These are phyloP conservation scores for Stenolophus ochropezus DNA, from an alignment of 2,888 invertebrate species.

Conservation along the genomic window DNA sequence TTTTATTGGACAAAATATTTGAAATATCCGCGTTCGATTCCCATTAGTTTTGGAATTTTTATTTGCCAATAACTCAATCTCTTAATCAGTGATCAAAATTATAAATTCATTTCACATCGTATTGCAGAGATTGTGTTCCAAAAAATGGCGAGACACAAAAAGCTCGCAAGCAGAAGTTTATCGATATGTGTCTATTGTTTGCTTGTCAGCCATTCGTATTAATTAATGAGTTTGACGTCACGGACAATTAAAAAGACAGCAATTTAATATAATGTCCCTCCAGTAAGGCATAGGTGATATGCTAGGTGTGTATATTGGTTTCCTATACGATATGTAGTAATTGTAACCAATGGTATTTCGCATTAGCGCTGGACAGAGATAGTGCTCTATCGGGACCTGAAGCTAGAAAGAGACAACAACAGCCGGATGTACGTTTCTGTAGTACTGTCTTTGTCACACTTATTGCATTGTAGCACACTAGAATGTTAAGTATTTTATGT, in stretches of 20 bases:
- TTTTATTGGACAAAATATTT: not conserved
- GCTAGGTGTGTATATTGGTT: slow-evolving; percentile 33
- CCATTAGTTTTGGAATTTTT: not conserved
- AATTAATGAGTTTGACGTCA: slow-evolving; percentile 56
- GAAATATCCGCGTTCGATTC: not conserved
- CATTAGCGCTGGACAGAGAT: slow-evolving; percentile 12
- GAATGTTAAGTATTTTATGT: slow-evolving; percentile 50
- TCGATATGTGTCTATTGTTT: slow-evolving; percentile 19
- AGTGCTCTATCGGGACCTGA: not conserved
- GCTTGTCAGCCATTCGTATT: slow-evolving; percentile 53
- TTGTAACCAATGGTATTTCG: slow-evolving; percentile 49
- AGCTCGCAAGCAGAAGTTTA: not conserved
- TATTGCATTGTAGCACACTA: not conserved
- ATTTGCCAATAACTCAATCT: not conserved
- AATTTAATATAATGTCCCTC: slow-evolving; percentile 52
- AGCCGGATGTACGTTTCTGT: slow-evolving; percentile 45
- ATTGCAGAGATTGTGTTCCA: not conserved
- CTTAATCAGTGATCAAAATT: slow-evolving; percentile 29
- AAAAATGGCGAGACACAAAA: not conserved
- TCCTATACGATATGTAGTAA: not conserved
- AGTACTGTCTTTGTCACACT: not conserved
- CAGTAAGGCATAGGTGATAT: slow-evolving; percentile 28
- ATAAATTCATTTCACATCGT: slow-evolving; percentile 35
- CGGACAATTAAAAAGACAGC: slow-evolving; percentile 48
- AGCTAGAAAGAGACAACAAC: not conserved